Base-by-base conservation (phyloP, 2,113 vertebrate species). In the Ochotona curzoniae region DNA sequence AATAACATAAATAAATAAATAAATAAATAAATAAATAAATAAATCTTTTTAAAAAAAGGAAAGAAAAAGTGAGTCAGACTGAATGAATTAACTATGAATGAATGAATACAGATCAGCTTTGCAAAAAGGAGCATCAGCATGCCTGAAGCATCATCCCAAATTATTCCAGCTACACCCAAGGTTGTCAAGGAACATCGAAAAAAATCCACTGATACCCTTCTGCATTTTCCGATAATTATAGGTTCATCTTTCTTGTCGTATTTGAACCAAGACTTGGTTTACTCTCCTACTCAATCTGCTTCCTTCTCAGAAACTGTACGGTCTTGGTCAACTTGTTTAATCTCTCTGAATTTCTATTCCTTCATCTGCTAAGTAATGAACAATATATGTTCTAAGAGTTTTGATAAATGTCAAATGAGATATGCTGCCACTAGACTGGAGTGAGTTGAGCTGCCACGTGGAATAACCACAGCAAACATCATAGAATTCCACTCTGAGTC, bases 341-440 rank as follows among this genome's bases (percentile, higher is more conserved):
- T 28, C 20, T 94, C 38, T 93, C 73, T 57, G 47, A 90, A 89
- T 1, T 30, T 57, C 13, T 0, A 17, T 70, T 92, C 49, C n/a
- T 64, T 85, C 25, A 83, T 26, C 38, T 70, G 15, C 28, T 85
- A 90, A 92, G 49, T 79, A 78, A 23, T 32, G 20, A 95, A 92
- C 67, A 91, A 38, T 8, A 70, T 51, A 75, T 83, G 3, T 7
- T 63, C 74, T 15, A 54, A 14, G 21, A 73, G 1, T n/a, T 69
- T 4, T 66, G 30, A 61, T 30, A 74, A 95, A 80, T 28, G 76
- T 54, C 86, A 79, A 88, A 76, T 57, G 30, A 87, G 18, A 57
- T 14, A 57, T 57, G 17, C 17, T 15, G 54, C 18, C 54, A 57
- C 18, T 57, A 57, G 18, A 18, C 12, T 18, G 18, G 18, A 57